These are phyloP conservation scores for Drosophila melanosoma DNA, from an alignment of 2,888 invertebrate genomes.

Conservation along the genomic window DNA sequence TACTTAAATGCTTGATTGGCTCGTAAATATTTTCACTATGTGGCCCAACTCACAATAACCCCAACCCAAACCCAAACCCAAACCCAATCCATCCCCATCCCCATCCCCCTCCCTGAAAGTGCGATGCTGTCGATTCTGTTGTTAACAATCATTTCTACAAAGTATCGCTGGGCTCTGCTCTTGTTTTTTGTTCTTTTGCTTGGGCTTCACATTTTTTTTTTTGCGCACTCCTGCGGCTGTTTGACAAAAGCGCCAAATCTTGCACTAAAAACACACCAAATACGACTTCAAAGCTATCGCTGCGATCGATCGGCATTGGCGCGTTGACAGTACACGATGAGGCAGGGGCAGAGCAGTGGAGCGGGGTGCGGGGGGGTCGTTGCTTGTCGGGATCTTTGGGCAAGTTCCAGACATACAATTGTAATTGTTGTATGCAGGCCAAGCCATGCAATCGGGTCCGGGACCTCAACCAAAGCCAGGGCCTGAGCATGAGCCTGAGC, in stretches of 20 bases:
- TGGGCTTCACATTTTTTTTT: conserved; percentile 31
- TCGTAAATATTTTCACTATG: conserved; percentile 84
- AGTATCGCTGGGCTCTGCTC: conserved; percentile 63
- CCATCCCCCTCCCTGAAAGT: neutral
- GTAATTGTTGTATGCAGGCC: conserved; percentile 55
- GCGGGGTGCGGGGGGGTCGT: neutral
- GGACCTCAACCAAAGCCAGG: conserved; percentile 5
- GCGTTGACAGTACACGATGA: conserved; percentile 62
- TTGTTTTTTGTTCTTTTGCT: conserved; percentile 6
- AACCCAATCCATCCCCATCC: neutral
- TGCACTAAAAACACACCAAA: conserved; percentile 84
- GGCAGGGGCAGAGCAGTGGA: neutral
- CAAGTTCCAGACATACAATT: conserved; percentile 48
- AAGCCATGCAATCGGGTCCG: conserved; percentile 14
- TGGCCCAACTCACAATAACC: conserved; percentile 40
- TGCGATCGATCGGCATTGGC: conserved; percentile 78
- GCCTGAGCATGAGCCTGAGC: neutral
- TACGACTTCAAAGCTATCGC: conserved; percentile 84
- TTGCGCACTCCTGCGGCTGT: conserved; percentile 62
- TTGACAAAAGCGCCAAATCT: conserved; percentile 84
- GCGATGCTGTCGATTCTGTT: conserved; percentile 71
- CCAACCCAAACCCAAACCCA: neutral
- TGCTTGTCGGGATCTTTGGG: conserved; percentile 7
- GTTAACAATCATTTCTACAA: conserved; percentile 84
- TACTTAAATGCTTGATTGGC: conserved; percentile 84